Evolutionary conservation across 2,113 vertebrate species (phyloP).

Genomic region (Etia nguti): DNA sequence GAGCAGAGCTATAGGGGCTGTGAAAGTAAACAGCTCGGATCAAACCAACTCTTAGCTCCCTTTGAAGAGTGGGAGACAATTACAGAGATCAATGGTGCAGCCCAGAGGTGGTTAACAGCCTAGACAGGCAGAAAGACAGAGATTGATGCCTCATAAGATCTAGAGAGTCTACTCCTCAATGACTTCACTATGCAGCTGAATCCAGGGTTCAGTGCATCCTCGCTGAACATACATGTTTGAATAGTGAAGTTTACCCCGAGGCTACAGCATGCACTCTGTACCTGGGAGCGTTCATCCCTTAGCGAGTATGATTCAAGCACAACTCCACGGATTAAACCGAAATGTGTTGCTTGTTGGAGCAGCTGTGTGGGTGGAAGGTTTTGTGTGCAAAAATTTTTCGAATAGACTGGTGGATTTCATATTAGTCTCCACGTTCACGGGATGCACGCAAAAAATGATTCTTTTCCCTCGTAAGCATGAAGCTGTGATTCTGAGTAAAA

Average conservation of each 20-base stretch:
- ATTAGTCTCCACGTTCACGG: neutral
- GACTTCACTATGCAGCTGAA: slow-evolving; percentile 1
- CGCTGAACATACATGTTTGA: slow-evolving; percentile 4
- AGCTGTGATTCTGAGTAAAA: neutral
- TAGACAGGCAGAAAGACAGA: slow-evolving; percentile 62
- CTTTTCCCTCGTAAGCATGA: neutral
- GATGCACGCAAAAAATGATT: neutral
- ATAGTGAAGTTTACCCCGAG: neutral
- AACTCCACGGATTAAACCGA: neutral
- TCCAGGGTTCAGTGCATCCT: neutral
- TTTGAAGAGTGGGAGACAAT: slow-evolving; percentile 70
- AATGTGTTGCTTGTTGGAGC: neutral
- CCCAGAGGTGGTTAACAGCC: slow-evolving; percentile 67
- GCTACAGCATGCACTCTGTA: neutral
- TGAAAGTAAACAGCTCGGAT: slow-evolving; percentile 70
- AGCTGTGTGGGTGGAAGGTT: neutral
- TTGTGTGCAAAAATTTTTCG: neutral
- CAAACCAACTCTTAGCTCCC: slow-evolving; percentile 65
- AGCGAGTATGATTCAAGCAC: neutral
- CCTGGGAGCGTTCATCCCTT: neutral
- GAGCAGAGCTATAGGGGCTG: slow-evolving; percentile 46
- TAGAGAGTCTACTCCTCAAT: slow-evolving; percentile 29
- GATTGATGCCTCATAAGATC: slow-evolving; percentile 52
- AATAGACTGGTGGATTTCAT: neutral
- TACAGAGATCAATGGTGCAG: slow-evolving; percentile 67